phyloP scores from a whole-genome alignment of 2,888 invertebrate species.

The Drosophila recens region DNA sequence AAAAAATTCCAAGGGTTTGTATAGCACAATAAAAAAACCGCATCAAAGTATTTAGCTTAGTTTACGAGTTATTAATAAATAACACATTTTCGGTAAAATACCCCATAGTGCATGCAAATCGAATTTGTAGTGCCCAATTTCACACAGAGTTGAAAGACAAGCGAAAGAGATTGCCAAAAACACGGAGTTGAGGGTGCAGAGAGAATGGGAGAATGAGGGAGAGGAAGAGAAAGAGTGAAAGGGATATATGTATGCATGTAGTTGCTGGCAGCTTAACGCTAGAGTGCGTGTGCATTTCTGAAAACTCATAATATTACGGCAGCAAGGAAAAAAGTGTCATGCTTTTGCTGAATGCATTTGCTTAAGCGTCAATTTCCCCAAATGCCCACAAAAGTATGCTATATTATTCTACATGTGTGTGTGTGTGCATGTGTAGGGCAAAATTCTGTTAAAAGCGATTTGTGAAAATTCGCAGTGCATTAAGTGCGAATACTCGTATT shows the following conservation, averaged over 20 bases:
- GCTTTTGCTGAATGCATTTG: constrained; percentile 36
- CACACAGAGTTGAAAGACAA: constrained; percentile 19
- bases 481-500: neutral
- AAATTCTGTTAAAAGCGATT: constrained; percentile 9
- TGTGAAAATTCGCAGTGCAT: constrained; percentile 15
- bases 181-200: neutral
- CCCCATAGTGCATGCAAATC: too few relatives aligned
- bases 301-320: constrained; percentile 29
- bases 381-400: constrained; percentile 25
- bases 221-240: neutral
- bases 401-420: constrained; percentile 1
- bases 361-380: constrained; percentile 34
- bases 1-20: too few relatives aligned
- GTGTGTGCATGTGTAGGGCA: neutral
- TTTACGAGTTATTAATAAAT: too few relatives aligned
- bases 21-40: too few relatives aligned
- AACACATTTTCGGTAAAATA: too few relatives aligned
- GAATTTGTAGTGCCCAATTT: constrained; percentile 46
- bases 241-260: constrained; percentile 15
- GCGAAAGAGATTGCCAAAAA: neutral
- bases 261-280: constrained; percentile 35
- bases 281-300: constrained; percentile 38
- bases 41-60: too few relatives aligned
- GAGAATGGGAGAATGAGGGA: neutral
- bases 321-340: constrained; percentile 3